Evolutionary conservation across 2,113 vertebrate species (phyloP).

Genomic region (Scomber japonicus): DNA sequence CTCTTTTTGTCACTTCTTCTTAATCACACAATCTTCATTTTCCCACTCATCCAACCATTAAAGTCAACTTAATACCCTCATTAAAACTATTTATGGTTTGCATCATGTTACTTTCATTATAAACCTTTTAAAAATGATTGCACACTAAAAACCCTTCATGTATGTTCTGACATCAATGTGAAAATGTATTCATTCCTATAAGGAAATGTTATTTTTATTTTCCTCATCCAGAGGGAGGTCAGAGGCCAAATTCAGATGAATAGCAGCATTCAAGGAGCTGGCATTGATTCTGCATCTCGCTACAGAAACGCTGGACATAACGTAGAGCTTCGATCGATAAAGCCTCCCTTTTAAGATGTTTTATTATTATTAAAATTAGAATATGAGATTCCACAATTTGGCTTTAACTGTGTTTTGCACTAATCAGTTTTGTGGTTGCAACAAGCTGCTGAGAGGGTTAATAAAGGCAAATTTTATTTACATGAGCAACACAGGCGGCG

Average conservation of each 20-base stretch:
- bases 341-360: not conserved
- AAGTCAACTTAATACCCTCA: not conserved
- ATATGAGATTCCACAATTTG: not conserved
- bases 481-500: too few species aligned
- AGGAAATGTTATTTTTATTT: not conserved
- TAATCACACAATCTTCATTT: not conserved
- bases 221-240: not conserved
- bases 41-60: not conserved
- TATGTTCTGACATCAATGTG: not conserved
- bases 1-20: constrained; percentile 7
- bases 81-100: not conserved
- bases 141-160: not conserved
- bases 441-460: not conserved
- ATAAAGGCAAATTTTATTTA: constrained; percentile 16
- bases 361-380: not conserved
- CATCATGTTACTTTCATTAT: not conserved
- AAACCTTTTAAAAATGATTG: not conserved
- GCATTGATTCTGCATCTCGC: not conserved
- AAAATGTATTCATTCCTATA: not conserved
- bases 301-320: too few species aligned
- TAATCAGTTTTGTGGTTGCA: not conserved
- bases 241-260: constrained; percentile 2
- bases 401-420: not conserved
- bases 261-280: not conserved
- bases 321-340: not conserved